phyloP scores from a whole-genome alignment of 2,888 invertebrate species.

The Thysanoteuthis rhombus region DNA sequence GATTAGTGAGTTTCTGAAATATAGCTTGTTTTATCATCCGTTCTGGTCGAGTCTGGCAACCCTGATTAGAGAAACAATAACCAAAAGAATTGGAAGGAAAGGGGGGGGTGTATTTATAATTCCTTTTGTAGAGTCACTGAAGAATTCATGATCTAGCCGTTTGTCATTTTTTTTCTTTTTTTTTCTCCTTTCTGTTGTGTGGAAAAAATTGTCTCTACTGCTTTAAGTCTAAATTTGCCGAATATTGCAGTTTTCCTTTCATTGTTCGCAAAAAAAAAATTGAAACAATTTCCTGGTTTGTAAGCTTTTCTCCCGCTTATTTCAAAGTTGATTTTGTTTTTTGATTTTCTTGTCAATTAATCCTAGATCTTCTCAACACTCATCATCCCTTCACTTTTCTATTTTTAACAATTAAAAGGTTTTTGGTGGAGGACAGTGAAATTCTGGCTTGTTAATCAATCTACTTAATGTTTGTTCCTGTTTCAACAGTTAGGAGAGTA shows the following conservation, averaged over 20 bases:
- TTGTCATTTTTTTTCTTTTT: background rate
- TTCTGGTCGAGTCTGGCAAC: no score
- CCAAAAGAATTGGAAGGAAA: no score
- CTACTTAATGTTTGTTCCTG: background rate
- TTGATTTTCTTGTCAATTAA: no score
- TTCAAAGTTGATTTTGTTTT: background rate
- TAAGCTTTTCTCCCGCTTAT: background rate
- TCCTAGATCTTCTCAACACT: background rate
- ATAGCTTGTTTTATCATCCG: no score
- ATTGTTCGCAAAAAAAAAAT: background rate
- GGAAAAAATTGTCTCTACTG: background rate
- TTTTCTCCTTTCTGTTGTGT: background rate
- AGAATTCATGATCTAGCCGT: background rate
- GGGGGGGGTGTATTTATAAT: background rate
- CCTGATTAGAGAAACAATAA: no score
- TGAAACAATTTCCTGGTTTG: background rate
- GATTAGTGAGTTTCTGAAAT: no score
- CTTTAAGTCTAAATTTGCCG: background rate
- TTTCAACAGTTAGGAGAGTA: background rate
- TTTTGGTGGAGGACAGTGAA: background rate
- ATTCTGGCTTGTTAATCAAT: background rate
- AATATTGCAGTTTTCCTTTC: background rate
- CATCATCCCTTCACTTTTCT: background rate
- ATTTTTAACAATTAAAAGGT: background rate
- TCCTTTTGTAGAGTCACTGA: background rate